Conservation (phyloP, 1,140 invertebrate genomes). For the Kradibia gibbosae region DNA sequence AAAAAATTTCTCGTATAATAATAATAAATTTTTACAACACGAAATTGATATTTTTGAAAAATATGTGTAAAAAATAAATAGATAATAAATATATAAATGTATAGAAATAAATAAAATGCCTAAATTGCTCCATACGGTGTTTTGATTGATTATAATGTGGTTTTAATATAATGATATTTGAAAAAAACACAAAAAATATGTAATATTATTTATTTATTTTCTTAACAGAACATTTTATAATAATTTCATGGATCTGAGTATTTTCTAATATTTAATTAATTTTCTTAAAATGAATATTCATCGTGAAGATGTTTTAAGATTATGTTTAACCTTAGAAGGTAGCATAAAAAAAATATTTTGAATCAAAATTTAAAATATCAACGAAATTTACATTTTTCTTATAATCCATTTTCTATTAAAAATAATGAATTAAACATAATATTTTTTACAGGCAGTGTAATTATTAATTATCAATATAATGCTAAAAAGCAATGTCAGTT, state of each 20-base stretch:
- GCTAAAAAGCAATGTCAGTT: constrained; percentile 1
- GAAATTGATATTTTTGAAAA: too few species aligned
- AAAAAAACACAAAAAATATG: not conserved
- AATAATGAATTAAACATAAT: constrained; percentile 1
- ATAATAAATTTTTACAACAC: too few species aligned
- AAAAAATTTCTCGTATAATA: too few species aligned
- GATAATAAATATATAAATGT: too few species aligned
- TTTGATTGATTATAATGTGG: too few species aligned
- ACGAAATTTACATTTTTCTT: constrained; percentile 1
- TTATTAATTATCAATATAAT: not conserved
- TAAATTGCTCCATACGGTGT: too few species aligned
- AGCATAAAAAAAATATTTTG: not conserved
- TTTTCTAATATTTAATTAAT: not conserved
- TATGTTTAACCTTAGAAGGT: not conserved
- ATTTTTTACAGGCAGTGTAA: not conserved
- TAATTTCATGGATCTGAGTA: not conserved
- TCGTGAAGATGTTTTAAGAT: not conserved
- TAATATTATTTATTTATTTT: not conserved
- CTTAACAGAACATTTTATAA: not conserved
- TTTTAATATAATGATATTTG: not conserved
- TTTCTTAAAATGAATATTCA: constrained; percentile 12
- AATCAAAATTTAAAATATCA: not conserved
- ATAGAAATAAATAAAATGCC: too few species aligned
- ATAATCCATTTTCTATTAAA: constrained; percentile 16
- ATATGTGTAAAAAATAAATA: too few species aligned